phyloP scores from a whole-genome alignment of 2,113 vertebrate species.

The Felis chaus region DNA sequence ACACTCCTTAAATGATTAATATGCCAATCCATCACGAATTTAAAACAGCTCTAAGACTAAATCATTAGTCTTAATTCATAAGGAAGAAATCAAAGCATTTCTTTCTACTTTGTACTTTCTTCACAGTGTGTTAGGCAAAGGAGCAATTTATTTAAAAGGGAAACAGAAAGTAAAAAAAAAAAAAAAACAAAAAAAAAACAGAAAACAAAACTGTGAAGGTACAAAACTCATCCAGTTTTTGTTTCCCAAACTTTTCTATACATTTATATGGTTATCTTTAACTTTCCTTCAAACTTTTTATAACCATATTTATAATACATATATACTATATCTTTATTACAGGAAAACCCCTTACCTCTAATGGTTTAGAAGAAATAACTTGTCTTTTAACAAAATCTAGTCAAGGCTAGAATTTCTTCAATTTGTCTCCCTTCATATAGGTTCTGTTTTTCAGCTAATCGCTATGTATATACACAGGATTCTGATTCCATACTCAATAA shows the following conservation, averaged over 20 bases:
- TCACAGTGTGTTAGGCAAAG: neutral
- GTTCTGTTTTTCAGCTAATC: neutral
- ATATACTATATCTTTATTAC: neutral
- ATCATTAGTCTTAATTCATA: neutral
- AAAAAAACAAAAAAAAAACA: neutral
- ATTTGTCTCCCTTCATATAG: neutral
- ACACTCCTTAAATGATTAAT: neutral
- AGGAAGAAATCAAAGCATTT: neutral
- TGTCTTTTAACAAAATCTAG: slow-evolving; percentile 20
- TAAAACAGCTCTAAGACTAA: neutral
- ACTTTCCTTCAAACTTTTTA: neutral
- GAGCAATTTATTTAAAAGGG: neutral
- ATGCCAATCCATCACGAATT: neutral
- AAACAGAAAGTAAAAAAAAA: neutral
- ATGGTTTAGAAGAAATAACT: neutral
- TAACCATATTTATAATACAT: neutral
- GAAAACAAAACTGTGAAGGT: neutral
- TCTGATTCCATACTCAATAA: neutral
- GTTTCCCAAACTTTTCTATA: neutral
- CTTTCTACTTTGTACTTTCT: neutral
- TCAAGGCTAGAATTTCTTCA: neutral
- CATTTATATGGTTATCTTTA: neutral
- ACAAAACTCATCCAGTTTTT: neutral
- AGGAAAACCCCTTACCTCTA: neutral
- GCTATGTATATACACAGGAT: neutral